Base-by-base conservation (phyloP, 1,140 invertebrate genomes). In the Ceratina japonica region DNA sequence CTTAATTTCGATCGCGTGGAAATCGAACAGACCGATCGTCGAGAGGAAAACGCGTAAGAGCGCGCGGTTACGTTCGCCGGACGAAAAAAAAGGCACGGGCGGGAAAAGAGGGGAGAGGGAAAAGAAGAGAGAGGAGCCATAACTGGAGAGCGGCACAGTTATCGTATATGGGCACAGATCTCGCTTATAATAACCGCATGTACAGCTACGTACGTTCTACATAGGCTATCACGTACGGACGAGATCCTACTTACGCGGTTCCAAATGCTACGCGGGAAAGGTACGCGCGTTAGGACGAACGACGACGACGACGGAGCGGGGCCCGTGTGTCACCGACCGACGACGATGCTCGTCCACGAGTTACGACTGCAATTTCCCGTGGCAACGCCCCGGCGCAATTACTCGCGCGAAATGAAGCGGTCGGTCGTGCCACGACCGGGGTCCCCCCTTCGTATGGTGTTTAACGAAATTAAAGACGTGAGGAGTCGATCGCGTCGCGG, bases 91-190 rank as follows among this genome's bases (percentile, higher is more conserved):
- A 16, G 51, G 4, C 15, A 22, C 18, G 31, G 27, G 13, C n/a
- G 54, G 12, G 18, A 15, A 3, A 31, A 62, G 49, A 24, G n/a
- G 27, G 16, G 10, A 27, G 44, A 37, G 24, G 4, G 20, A 20
- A 27, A 16, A n/a, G 20, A 75, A 84, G 63, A 82, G 79, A 82
- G 80, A 86, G 69, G 63, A 77, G 80, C 61, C 69, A 75, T 85
- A 87, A 87, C 87, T 85, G 87, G 86, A 88, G 85, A 88, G 62
- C 86, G 86, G 85, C 87, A 88, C 86, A 88, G 87, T 88, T 88
- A 87, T 88, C 86, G 75, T 88, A 85, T 83, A 87, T 82, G 82
- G 83, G 78, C 79, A 83, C 77, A 84, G 81, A 87, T 88, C 86
- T 88, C 76, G 79, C 80, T 87, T 81, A 81, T 88, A 88, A 88